phyloP scores from a whole-genome alignment of 2,797 vertebrate genomes.

The Rhinichthys osculus region DNA sequence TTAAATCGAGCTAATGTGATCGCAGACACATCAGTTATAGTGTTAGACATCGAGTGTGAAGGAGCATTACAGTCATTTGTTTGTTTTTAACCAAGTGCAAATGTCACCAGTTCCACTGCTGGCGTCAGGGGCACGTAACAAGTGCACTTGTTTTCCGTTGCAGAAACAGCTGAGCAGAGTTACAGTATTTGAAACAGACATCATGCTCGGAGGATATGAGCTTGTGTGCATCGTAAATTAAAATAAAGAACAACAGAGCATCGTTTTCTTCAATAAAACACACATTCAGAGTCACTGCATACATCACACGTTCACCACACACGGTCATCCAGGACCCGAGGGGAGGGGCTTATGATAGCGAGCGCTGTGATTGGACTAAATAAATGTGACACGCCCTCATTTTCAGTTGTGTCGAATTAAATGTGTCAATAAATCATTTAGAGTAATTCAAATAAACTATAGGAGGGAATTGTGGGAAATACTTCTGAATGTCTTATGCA shows the following conservation, averaged over 20 bases:
- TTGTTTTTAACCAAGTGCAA: not conserved
- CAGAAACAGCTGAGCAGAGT: not conserved
- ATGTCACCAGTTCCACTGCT: not conserved
- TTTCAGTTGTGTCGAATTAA: not conserved
- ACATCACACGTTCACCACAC: not conserved
- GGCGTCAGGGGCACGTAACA: not conserved
- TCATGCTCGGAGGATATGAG: conserved; percentile 3
- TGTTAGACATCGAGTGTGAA: not conserved
- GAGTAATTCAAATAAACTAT: not conserved
- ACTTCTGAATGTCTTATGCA: not conserved
- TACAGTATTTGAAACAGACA: not conserved
- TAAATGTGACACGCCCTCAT: not conserved
- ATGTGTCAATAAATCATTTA: not conserved
- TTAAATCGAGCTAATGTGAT: not conserved
- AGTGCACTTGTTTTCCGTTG: not conserved
- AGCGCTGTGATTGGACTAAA: not conserved
- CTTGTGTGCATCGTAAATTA: not conserved
- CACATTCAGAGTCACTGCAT: not conserved
- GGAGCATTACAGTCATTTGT: not conserved
- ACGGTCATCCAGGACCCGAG: not conserved
- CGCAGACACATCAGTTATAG: not conserved
- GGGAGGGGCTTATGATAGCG: conserved; percentile 3
- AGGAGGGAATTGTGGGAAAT: not conserved
- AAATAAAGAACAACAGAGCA: not conserved
- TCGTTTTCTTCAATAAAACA: not conserved